Percentiles rank a stretch among this genome's conserved stretches.
Conservation (phyloP, 2,113 vertebrate species). For the Thymallus thymallus region DNA sequence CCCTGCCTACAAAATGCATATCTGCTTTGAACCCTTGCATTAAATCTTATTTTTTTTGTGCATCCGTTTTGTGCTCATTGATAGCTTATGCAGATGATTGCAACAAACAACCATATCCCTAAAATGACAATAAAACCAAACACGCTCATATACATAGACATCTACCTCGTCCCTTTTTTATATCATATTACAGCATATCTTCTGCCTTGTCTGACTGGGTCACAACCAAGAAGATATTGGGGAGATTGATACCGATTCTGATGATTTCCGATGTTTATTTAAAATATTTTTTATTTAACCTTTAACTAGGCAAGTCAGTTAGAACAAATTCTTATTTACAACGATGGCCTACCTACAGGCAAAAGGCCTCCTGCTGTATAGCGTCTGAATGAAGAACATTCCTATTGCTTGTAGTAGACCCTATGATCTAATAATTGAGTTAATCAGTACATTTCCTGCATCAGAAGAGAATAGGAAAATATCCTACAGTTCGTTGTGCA, state of each 20-base stretch:
- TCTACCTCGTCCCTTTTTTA: slow-evolving; percentile 30
- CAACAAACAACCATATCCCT: slow-evolving; percentile 61
- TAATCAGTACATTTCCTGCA: too few species aligned
- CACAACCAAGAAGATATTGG: background rate
- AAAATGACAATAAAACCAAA: slow-evolving; percentile 48
- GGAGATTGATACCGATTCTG: background rate
- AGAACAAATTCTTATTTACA: too few species aligned
- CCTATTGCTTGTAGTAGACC: background rate
- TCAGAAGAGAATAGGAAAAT: too few species aligned
- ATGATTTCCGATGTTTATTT: too few species aligned
- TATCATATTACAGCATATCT: slow-evolving; percentile 52
- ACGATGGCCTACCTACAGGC: too few species aligned
- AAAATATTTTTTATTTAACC: too few species aligned
- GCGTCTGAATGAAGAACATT: slow-evolving; percentile 25
- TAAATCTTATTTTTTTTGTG: slow-evolving; percentile 46
- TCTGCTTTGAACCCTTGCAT: slow-evolving; percentile 30
- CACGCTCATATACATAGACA: too few species aligned
- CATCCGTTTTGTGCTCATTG: slow-evolving; percentile 69
- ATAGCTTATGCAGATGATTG: slow-evolving; percentile 62
- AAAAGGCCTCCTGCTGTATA: too few species aligned
- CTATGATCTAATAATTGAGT: too few species aligned
- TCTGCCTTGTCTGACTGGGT: background rate
- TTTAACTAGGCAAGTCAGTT: too few species aligned
- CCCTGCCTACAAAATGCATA: slow-evolving; percentile 37
- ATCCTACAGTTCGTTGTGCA: too few species aligned